Percentiles rank a stretch among this genome's conserved stretches.
Conservation (phyloP, 92 coral and sea anemone genomes). For the Porites evermanni region DNA sequence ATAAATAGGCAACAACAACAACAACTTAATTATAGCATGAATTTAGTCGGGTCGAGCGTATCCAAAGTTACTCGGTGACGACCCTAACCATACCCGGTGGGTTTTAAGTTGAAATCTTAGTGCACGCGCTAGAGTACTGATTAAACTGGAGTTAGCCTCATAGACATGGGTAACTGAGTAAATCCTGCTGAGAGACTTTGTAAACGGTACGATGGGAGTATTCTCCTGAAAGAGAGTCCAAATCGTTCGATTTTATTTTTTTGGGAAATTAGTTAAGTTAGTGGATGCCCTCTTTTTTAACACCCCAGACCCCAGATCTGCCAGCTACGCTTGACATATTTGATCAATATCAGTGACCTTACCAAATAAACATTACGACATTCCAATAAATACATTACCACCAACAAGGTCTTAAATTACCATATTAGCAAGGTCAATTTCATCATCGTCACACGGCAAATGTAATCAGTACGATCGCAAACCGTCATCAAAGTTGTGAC, state of each 20-base stretch:
- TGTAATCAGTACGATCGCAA: constrained; percentile 3
- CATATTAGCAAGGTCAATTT: constrained; percentile 32
- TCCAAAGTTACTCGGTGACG: no score
- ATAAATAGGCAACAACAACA: no score
- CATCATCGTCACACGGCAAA: constrained; percentile 9
- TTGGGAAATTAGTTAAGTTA: no score
- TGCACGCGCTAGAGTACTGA: no score
- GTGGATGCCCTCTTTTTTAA: background rate
- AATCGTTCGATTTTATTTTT: no score
- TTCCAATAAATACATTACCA: constrained; percentile 8
- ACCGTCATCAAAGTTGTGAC: background rate
- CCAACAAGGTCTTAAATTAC: constrained; percentile 5
- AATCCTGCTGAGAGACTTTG: no score
- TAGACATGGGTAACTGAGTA: no score
- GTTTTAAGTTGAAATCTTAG: no score
- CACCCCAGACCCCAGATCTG: background rate
- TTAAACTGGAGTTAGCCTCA: no score
- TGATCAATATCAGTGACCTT: constrained; percentile 18
- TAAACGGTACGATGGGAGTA: background rate
- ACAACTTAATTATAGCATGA: no score
- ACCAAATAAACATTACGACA: constrained; percentile 18
- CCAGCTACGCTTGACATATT: constrained; percentile 25
- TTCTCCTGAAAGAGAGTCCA: background rate
- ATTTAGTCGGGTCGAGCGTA: no score
- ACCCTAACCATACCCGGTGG: no score